A percentile compares a stretch with the other conserved stretches of the same genome.
Conservation (phyloP, 2,888 invertebrate genomes). For the Eupithecia dodoneata region DNA sequence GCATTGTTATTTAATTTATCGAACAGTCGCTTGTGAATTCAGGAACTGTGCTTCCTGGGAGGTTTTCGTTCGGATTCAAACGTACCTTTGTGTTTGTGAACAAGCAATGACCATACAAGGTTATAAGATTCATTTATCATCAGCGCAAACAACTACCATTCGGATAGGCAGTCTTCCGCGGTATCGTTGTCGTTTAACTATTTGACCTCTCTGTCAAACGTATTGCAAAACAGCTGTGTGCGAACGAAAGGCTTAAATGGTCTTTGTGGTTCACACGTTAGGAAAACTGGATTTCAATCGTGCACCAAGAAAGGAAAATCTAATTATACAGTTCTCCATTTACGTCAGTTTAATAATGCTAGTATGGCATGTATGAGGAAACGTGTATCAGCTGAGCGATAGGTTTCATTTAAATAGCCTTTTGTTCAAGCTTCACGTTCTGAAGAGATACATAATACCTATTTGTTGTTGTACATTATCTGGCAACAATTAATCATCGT, state of each 20-base stretch:
- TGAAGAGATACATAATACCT: background rate
- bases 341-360: constrained; percentile 50
- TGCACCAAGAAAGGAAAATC: constrained; percentile 60
- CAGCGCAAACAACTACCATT: constrained; percentile 54
- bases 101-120: constrained; percentile 48
- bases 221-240: constrained; percentile 33
- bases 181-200: constrained; percentile 39
- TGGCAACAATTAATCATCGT: background rate
- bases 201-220: constrained; percentile 49
- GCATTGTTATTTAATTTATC: constrained; percentile 24
- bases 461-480: background rate
- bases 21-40: constrained; percentile 20
- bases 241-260: constrained; percentile 46
- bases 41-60: constrained; percentile 18
- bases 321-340: constrained; percentile 55
- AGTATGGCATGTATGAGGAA: constrained; percentile 56
- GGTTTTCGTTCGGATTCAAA: constrained; percentile 23
- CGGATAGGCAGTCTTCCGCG: constrained; percentile 58
- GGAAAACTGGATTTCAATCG: constrained; percentile 55
- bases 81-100: constrained; percentile 36
- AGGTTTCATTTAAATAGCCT: constrained; percentile 40
- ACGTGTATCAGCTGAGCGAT: constrained; percentile 45
- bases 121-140: constrained; percentile 55
- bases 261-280: constrained; percentile 50
- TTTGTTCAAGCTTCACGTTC: constrained; percentile 22